Base-by-base conservation (phyloP, 1,140 invertebrate species). In the Atopsyche davidsoni region DNA sequence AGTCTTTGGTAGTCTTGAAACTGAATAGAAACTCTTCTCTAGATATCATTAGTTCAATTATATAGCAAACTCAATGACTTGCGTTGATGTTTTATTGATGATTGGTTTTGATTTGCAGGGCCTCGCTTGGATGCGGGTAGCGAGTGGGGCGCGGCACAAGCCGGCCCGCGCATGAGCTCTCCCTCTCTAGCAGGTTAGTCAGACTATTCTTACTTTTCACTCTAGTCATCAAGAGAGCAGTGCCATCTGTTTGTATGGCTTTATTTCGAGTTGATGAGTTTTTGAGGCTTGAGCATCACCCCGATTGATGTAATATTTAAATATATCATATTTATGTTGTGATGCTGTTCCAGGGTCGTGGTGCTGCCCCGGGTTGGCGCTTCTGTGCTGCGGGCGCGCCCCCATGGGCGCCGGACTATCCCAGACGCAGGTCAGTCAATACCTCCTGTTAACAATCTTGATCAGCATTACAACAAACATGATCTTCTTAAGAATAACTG, bases 401-500 rank as follows among this genome's bases (percentile, higher is more conserved):
- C 68, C 70, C 65, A 73, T 73, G 70, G 69, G 70, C 64, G 70
- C 69, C 58, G 69, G 68, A 62, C 66, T 71, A 57, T 70, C 68
- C 59, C 69, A 69, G 53, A 65, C 67, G 34, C 66, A 67, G 63
- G 66, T 64, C 58, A 11, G 10, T 16, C 35, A 17, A n/a, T 13
- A n/a, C n/a, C 35, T 36, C 13, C 7, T 13, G n/a, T 4, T 17
- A 17, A 6, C 35, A 36, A n/a, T 4, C 7, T 14, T 7, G 4
- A 13, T 17, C n/a, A 36, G 17, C 4, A 36, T 7, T 36, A 4
- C 13, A 13, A 13, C 6, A 13, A 7, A n/a, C 21, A 19, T 39
- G 18, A 4, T 16, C 36, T 19, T 16, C 4, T 9, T 39, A 4
- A 35, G 17, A n/a, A 35, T 35, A 16, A 4, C 13, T 35, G 3